Percentiles rank a stretch among this genome's conserved stretches.
Evolutionary conservation across 2,113 vertebrate genomes (phyloP).

Genomic region (Aegithalos caudatus): DNA sequence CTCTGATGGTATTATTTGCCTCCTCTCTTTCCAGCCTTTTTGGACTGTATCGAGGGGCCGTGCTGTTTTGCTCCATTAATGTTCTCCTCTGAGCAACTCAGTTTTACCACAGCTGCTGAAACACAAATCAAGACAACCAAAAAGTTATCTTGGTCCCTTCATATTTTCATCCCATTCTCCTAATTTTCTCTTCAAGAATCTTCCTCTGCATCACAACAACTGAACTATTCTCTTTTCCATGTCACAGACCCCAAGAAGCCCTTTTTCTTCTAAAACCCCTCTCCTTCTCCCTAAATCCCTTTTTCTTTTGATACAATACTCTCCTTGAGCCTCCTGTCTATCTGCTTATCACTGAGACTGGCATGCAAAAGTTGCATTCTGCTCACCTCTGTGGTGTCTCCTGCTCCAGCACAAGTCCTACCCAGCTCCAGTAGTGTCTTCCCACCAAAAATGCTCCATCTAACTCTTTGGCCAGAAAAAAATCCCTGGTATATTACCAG

Average conservation of each 20-base stretch:
- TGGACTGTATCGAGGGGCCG: background rate
- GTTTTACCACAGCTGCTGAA: background rate
- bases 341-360: background rate
- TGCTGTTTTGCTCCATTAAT: background rate
- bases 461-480: background rate
- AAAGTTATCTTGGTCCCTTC: background rate
- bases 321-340: background rate
- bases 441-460: background rate
- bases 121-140: background rate
- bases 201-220: background rate
- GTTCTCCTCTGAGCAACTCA: background rate
- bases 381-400: background rate
- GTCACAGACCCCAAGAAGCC: background rate
- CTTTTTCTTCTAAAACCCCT: background rate
- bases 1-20: background rate
- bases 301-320: background rate
- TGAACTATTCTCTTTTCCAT: background rate
- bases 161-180: background rate
- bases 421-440: background rate
- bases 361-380: background rate
- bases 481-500: background rate
- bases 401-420: background rate
- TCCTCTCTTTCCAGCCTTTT: background rate
- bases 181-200: background rate
- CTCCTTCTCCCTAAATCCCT: background rate